These are phyloP conservation scores for Rhodinocichla rosea DNA, from an alignment of 2,113 vertebrate species.

Conservation along the genomic window DNA sequence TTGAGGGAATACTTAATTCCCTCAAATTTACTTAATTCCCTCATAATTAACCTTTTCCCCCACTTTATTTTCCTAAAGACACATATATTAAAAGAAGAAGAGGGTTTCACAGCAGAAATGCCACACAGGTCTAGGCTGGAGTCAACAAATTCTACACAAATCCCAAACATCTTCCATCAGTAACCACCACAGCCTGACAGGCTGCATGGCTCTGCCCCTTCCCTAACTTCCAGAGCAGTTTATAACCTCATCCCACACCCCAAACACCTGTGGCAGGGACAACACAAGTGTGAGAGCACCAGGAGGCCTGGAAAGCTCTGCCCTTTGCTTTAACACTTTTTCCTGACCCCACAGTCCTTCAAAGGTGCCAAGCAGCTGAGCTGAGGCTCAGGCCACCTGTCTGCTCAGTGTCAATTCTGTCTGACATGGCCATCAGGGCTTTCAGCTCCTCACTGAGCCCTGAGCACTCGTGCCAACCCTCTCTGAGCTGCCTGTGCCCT, in stretches of 20 bases:
- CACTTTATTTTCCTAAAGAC: not conserved
- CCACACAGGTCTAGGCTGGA: not conserved
- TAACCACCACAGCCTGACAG: not conserved
- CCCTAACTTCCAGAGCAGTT: not conserved
- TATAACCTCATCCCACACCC: not conserved
- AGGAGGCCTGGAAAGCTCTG: not conserved
- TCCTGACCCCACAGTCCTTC: not conserved
- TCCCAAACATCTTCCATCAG: not conserved
- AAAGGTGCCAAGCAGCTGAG: not conserved
- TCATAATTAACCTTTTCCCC: not conserved
- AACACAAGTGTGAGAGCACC: not conserved
- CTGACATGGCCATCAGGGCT: not conserved
- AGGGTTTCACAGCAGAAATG: not conserved
- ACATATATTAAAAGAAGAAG: not conserved
- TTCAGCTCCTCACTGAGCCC: not conserved
- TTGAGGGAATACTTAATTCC: not conserved
- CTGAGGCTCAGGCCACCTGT: not conserved
- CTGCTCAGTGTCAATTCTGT: accelerated
- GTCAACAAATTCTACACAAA: not conserved
- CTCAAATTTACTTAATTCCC: too few species aligned
- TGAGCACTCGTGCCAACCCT: accelerated
- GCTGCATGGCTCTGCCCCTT: not conserved
- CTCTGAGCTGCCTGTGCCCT: accelerated
- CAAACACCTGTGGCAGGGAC: accelerated
- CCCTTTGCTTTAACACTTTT: not conserved